phyloP scores from a whole-genome alignment of 1,140 invertebrate species.

The Lithobius niger region DNA sequence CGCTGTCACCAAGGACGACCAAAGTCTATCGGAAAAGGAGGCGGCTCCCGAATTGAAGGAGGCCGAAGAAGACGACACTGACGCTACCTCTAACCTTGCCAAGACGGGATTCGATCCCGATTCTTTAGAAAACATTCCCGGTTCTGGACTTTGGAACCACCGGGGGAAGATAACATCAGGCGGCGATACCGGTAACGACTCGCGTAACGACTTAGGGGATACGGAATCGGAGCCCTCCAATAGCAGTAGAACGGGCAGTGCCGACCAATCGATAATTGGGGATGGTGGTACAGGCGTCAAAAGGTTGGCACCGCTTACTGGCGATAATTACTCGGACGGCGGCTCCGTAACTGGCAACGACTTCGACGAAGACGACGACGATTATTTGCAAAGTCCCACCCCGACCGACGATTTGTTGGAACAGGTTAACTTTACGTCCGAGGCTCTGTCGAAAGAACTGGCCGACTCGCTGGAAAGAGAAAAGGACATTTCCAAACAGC shows the following conservation, averaged over 20 bases:
- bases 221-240: no score
- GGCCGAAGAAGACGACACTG: no score
- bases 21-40: neutral
- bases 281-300: neutral
- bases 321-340: neutral
- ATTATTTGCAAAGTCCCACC: neutral
- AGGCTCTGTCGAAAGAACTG: neutral
- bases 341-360: neutral
- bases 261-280: no score
- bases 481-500: neutral
- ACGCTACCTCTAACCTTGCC: no score
- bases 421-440: neutral
- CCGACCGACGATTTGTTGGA: neutral
- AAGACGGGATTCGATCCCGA: neutral
- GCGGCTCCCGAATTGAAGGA: neutral
- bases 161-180: no score
- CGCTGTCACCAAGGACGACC: neutral
- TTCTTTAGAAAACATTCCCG: no score
- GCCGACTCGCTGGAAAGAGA: neutral
- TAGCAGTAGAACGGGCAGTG: no score
- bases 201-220: no score
- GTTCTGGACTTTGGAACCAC: no score
- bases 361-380: neutral
- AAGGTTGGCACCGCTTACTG: neutral
- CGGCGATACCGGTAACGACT: no score